These are phyloP conservation scores for silkworm (Bombyx mori) DNA, from an alignment of 1,140 invertebrate species.

Conservation along the genomic window ASM3026992v2 NC_085110.1:6227001-6227500, in stretches of 20 bases:
- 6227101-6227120: constrained; percentile 33
- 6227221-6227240: constrained; percentile 51
- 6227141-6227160: constrained; percentile 46
- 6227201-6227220: constrained; percentile 53
- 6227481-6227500: constrained; percentile 53
- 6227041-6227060: too few species aligned
- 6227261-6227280: constrained; percentile 54
- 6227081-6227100: too few species aligned
- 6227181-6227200: constrained; percentile 49
- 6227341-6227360: too few species aligned
- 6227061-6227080: too few species aligned
- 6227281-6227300: constrained; percentile 55
- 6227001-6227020: too few species aligned
- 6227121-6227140: constrained; percentile 36
- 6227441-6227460: constrained; percentile 27
- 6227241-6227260: constrained; percentile 44
- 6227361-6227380: too few species aligned
- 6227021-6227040: too few species aligned
- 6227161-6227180: constrained; percentile 49
- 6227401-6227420: too few species aligned
- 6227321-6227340: neutral
- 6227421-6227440: too few species aligned
- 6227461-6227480: constrained; percentile 18
- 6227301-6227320: constrained; percentile 5
- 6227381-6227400: too few species aligned